phyloP scores from a whole-genome alignment of 1,140 invertebrate genomes.

The Eupristina koningsbergeri region DNA sequence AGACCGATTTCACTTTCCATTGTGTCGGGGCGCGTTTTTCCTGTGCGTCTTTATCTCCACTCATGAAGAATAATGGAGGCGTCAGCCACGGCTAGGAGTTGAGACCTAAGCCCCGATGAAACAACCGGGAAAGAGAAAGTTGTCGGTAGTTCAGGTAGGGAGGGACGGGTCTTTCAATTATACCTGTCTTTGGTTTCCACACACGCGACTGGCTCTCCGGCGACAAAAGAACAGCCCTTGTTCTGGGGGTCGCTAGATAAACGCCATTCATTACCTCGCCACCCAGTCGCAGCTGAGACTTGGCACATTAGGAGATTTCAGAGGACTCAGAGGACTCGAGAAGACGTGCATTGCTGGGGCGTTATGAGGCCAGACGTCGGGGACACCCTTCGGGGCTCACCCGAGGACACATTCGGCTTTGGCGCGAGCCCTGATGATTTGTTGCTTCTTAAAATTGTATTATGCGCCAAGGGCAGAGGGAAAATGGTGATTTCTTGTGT shows the following conservation, averaged over 20 bases:
- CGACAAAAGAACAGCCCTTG: background rate
- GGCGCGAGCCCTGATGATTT: constrained; percentile 26
- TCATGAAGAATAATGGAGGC: constrained; percentile 23
- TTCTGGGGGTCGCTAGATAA: constrained; percentile 20
- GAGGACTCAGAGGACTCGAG: background rate
- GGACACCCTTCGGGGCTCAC: background rate
- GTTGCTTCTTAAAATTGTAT: constrained; percentile 31
- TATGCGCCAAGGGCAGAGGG: background rate
- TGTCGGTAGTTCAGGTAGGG: constrained; percentile 9
- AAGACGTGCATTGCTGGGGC: background rate
- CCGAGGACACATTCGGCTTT: background rate
- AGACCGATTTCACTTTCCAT: constrained; percentile 43
- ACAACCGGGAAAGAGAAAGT: constrained; percentile 12
- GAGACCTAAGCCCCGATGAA: background rate
- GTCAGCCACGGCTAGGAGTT: background rate
- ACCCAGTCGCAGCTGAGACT: constrained; percentile 1
- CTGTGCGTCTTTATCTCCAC: constrained; percentile 30
- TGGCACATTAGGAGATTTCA: no score
- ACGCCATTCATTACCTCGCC: constrained; percentile 30
- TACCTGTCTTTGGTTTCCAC: constrained; percentile 30
- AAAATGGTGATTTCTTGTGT: background rate
- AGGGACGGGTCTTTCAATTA: background rate
- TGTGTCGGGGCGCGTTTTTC: background rate
- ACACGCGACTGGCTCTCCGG: background rate
- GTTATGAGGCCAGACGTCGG: background rate